phyloP scores from a whole-genome alignment of 2,113 vertebrate species.

The rabbit (Oryctolagus cuniculus) region mOryCun1.1 NC_091432.1:164546001-164546500 shows the following conservation, averaged over 20 bases:
- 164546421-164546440: background rate
- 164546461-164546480: background rate
- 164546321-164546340: background rate
- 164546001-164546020: background rate
- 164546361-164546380: background rate
- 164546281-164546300: background rate
- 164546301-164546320: no score
- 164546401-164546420: background rate
- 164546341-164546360: background rate
- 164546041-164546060: background rate
- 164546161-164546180: background rate
- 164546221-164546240: background rate
- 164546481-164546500: background rate
- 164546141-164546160: background rate
- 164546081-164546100: background rate
- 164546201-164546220: background rate
- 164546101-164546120: background rate
- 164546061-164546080: background rate
- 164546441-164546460: background rate
- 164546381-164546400: background rate
- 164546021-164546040: background rate
- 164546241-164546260: background rate
- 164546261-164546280: background rate
- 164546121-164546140: background rate
- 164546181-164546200: background rate